A percentile compares a stretch with the other conserved stretches of the same genome.
These are phyloP conservation scores for Drosophila paulistorum DNA, from an alignment of 1,140 invertebrate species.

Conservation along the genomic window DNA sequence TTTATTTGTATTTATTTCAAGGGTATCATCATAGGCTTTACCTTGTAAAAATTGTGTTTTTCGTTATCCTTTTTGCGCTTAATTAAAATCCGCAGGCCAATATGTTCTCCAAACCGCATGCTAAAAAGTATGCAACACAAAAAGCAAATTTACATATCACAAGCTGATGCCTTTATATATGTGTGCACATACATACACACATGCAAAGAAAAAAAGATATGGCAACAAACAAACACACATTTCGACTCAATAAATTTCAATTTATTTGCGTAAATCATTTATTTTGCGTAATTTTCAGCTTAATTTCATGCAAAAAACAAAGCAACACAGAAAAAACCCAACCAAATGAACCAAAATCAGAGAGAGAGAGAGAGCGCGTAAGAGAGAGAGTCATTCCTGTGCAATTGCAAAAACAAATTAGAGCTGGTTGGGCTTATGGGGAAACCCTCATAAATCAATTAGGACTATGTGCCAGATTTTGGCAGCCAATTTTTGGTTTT, in stretches of 20 bases:
- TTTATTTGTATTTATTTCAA: too few relatives aligned
- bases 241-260: constrained; percentile 78
- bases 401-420: constrained; percentile 17
- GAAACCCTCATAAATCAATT: constrained; percentile 80
- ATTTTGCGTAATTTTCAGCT: constrained; percentile 80
- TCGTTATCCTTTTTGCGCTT: constrained; percentile 68
- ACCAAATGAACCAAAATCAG: constrained; percentile 15
- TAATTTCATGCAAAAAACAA: constrained; percentile 61
- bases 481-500: constrained; percentile 79
- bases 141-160: constrained; percentile 72
- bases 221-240: constrained; percentile 42
- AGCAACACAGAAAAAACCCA: constrained; percentile 14
- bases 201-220: constrained; percentile 24
- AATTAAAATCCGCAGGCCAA: constrained; percentile 78
- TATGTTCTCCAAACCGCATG: constrained; percentile 58
- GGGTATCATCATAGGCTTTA: not conserved
- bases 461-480: constrained; percentile 69
- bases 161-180: constrained; percentile 59
- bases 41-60: not conserved
- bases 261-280: constrained; percentile 81
- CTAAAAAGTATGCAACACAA: constrained; percentile 67
- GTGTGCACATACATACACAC: constrained; percentile 13
- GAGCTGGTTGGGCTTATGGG: constrained; percentile 29
- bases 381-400: constrained; percentile 17
- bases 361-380: not conserved